Conservation (phyloP, 1,140 invertebrate genomes). For the Branchinecta lynchi region DNA sequence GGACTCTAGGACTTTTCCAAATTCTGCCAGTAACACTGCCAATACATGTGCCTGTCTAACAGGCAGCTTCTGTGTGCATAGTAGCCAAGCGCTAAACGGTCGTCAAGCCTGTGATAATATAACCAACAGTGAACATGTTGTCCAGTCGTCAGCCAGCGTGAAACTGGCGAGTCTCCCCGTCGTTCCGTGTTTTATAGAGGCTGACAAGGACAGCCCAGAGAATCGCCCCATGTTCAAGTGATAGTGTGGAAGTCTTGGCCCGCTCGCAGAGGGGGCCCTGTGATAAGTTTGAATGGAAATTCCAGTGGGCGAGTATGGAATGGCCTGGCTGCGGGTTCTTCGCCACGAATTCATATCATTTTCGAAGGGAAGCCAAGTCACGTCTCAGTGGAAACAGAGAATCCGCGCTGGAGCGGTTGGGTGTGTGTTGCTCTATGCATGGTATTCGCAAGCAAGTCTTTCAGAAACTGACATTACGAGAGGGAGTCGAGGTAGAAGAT, state of each 20-base stretch:
- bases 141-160: not conserved
- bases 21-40: constrained; percentile 9
- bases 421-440: too few species aligned
- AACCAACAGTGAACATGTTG: not conserved
- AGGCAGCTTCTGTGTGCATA: constrained; percentile 3
- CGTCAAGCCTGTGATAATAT: constrained; percentile 6
- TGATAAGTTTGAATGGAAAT: constrained; percentile 4
- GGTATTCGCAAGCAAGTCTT: too few species aligned
- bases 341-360: too few species aligned
- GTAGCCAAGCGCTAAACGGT: not conserved
- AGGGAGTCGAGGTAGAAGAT: too few species aligned
- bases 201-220: not conserved
- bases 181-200: constrained; percentile 2
- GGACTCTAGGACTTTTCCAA: constrained; percentile 2
- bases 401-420: too few species aligned
- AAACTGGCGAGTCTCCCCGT: constrained; percentile 1
- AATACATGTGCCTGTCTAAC: not conserved
- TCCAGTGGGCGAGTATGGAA: too few species aligned
- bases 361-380: too few species aligned
- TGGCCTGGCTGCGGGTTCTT: too few species aligned
- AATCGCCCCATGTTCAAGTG: too few species aligned
- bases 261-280: not conserved
- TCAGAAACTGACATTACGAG: too few species aligned
- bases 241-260: too few species aligned
- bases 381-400: too few species aligned